These are phyloP conservation scores for Pantherophis vulpinus DNA, from an alignment of 2,797 vertebrate species.

Conservation along the genomic window DNA sequence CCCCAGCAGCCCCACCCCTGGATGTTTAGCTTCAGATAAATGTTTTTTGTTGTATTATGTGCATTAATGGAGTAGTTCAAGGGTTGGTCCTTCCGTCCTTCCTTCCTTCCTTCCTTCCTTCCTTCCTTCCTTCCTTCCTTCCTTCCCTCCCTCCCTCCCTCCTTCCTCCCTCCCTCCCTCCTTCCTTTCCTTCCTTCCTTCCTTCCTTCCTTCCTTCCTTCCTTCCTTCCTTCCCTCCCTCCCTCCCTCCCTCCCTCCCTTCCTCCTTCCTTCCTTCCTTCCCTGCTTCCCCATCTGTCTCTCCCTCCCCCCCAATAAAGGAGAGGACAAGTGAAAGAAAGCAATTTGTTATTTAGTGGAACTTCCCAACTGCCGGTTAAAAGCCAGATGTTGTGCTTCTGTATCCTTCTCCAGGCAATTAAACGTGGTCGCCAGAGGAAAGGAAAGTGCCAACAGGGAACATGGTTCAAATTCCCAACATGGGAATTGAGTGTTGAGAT, in stretches of 20 bases:
- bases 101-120: no score
- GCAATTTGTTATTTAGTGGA: constrained; percentile 50
- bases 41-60: no score
- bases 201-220: not conserved
- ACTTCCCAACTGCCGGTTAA: not conserved
- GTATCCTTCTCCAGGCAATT: no score
- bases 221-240: no score
- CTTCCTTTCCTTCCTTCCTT: not conserved
- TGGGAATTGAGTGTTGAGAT: not conserved
- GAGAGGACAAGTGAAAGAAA: constrained; percentile 21
- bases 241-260: accelerated
- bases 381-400: not conserved
- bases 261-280: no score
- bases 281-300: no score
- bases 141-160: no score
- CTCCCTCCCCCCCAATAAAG: not conserved
- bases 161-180: accelerated
- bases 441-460: not conserved
- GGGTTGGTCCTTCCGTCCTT: no score
- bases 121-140: no score
- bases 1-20: no score
- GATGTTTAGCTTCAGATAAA: no score
- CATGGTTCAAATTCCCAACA: not conserved
- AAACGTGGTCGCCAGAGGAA: not conserved
- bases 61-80: no score